phyloP scores from a whole-genome alignment of 2,888 invertebrate genomes.

The Desoria tigrina region DNA sequence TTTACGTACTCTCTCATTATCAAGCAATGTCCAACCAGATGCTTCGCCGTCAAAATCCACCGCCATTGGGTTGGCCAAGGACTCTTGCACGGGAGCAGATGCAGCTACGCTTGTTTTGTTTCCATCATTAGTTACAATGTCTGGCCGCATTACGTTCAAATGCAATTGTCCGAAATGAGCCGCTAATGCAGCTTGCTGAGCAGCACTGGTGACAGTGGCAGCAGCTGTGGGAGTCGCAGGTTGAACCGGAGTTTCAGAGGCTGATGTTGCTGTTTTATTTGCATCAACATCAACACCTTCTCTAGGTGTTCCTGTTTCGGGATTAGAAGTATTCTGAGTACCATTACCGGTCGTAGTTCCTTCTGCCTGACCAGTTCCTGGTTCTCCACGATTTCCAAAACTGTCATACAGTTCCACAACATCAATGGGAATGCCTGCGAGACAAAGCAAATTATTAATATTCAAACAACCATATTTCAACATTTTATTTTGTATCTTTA shows the following conservation, averaged over 20 bases:
- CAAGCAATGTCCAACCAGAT: slow-evolving; percentile 48
- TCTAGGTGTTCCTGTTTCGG: neutral
- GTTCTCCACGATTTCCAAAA: slow-evolving; percentile 44
- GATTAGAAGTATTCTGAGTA: neutral
- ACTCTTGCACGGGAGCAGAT: slow-evolving; percentile 22
- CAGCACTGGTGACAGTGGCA: slow-evolving; percentile 14
- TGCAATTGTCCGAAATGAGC: slow-evolving; percentile 19
- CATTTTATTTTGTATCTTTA: neutral
- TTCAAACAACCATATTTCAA: neutral
- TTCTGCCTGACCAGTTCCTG: slow-evolving; percentile 11
- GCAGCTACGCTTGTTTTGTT: slow-evolving; percentile 10
- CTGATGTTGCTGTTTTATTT: slow-evolving; percentile 1
- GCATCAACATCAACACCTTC: neutral
- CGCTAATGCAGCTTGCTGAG: slow-evolving; percentile 27
- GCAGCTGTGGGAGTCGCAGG: slow-evolving; percentile 18
- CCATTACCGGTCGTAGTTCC: slow-evolving; percentile 1
- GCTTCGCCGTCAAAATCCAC: slow-evolving; percentile 41
- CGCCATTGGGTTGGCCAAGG: slow-evolving; percentile 1
- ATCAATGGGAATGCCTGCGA: slow-evolving; percentile 50
- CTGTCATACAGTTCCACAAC: slow-evolving; percentile 51
- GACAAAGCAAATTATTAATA: slow-evolving; percentile 14
- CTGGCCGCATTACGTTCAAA: neutral
- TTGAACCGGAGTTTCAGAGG: slow-evolving; percentile 4
- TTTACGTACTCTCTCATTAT: slow-evolving; percentile 35
- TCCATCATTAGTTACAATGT: slow-evolving; percentile 12